phyloP scores from a whole-genome alignment of 1,140 invertebrate species.

The Drosophila grimshawi region DNA sequence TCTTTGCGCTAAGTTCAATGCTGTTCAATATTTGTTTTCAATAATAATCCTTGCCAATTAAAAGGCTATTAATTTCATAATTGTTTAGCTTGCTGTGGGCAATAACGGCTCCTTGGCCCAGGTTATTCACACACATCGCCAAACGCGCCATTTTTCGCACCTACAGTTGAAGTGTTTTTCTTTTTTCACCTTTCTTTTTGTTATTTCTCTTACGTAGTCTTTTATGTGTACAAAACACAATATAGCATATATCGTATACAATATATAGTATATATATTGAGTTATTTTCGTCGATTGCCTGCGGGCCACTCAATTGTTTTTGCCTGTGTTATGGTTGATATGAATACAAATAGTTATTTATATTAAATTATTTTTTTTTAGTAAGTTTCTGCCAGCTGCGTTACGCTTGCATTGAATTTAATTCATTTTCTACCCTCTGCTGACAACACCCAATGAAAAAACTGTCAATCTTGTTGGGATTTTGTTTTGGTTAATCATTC shows the following conservation, averaged over 20 bases:
- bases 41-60: conserved; percentile 64
- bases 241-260: conserved; percentile 7
- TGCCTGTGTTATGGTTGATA: conserved; percentile 4
- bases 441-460: not conserved
- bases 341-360: conserved; percentile 45
- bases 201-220: conserved; percentile 10
- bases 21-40: conserved; percentile 51
- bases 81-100: conserved; percentile 57
- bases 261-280: conserved; percentile 20
- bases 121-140: conserved; percentile 68
- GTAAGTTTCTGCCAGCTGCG: conserved; percentile 53
- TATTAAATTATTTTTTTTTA: conserved; percentile 33
- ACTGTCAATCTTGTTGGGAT: conserved; percentile 60
- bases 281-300: conserved; percentile 18
- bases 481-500: conserved; percentile 61
- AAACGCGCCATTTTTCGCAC: conserved; percentile 50
- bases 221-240: conserved; percentile 30
- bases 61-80: conserved; percentile 79
- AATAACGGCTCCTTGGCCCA: conserved; percentile 54
- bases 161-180: conserved; percentile 8
- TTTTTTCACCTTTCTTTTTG: conserved; percentile 40
- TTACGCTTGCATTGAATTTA: conserved; percentile 21
- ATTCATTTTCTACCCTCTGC: conserved; percentile 11
- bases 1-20: conserved; percentile 49
- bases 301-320: conserved; percentile 12